Conservation (phyloP, 2,797 vertebrate genomes). For the Rhadinocentrus ornatus region DNA sequence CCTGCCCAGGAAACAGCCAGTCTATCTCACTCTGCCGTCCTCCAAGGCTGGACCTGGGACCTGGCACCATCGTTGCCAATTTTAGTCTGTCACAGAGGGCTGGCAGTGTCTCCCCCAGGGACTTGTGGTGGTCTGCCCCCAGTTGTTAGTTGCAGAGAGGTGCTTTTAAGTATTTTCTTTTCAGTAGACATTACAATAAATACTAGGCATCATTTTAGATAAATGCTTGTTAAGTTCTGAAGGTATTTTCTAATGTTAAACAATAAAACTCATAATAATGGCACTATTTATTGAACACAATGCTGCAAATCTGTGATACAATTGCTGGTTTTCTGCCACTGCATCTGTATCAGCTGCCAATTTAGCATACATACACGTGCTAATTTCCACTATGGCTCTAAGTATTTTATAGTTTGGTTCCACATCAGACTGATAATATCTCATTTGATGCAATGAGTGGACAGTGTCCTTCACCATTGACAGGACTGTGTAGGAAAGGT, state of each 20-base stretch:
- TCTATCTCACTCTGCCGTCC: conserved; percentile 69
- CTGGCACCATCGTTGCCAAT: conserved; percentile 50
- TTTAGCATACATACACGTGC: conserved; percentile 34
- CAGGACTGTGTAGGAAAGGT: conserved; percentile 63
- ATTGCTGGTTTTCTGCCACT: conserved; percentile 16
- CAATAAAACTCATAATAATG: conserved; percentile 8
- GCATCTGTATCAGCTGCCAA: conserved; percentile 24
- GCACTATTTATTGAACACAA: neutral
- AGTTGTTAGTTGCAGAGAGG: conserved; percentile 15
- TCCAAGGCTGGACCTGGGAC: conserved; percentile 59
- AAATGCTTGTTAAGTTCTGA: too few relatives aligned
- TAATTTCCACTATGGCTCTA: conserved; percentile 52
- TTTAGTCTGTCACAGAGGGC: conserved; percentile 47
- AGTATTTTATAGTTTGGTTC: conserved; percentile 66
- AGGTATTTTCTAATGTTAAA: neutral
- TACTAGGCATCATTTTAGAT: too few relatives aligned
- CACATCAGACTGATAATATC: conserved; percentile 68
- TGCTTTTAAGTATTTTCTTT: conserved; percentile 37
- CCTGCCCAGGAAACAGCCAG: conserved; percentile 72
- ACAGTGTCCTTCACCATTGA: conserved; percentile 74
- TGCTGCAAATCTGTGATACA: conserved; percentile 12
- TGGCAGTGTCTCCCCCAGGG: conserved; percentile 33
- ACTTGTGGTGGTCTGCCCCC: conserved; percentile 10
- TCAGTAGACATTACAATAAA: conserved; percentile 5
- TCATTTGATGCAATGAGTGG: conserved; percentile 70